phyloP scores from a whole-genome alignment of 2,888 invertebrate genomes.

The Panorpa germanica region DNA sequence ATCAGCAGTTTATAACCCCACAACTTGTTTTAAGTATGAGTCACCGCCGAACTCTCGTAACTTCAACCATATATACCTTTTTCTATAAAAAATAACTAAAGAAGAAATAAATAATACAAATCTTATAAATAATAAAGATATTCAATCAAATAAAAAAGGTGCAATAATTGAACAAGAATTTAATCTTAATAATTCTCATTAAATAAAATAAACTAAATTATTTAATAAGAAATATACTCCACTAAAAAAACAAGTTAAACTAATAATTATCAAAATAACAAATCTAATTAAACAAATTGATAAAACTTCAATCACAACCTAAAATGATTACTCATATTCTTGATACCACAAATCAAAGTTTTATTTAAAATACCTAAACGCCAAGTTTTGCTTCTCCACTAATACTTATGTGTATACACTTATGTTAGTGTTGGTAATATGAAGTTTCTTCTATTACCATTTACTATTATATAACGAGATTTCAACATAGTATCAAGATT shows the following conservation, averaged over 20 bases:
- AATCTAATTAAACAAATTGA: constrained; percentile 32
- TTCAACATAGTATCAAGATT: too few relatives aligned
- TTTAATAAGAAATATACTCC: constrained; percentile 27
- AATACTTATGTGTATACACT: too few relatives aligned
- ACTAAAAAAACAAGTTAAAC: constrained; percentile 21
- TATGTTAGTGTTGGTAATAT: too few relatives aligned
- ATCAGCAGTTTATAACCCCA: too few relatives aligned
- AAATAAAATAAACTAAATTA: constrained; percentile 28
- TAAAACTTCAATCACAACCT: constrained; percentile 27
- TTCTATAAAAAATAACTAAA: constrained; percentile 41
- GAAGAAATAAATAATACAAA: constrained; percentile 47
- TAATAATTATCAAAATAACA: constrained; percentile 28
- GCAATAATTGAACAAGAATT: constrained; percentile 28
- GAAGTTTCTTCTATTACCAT: too few relatives aligned
- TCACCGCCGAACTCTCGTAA: too few relatives aligned
- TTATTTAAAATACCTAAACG: constrained; percentile 46
- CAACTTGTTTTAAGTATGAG: too few relatives aligned
- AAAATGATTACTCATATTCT: constrained; percentile 33
- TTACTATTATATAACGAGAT: too few relatives aligned
- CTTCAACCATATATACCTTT: constrained; percentile 40
- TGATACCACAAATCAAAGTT: constrained; percentile 49
- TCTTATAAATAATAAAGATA: constrained; percentile 40
- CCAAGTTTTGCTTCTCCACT: too few relatives aligned
- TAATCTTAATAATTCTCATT: constrained; percentile 32
- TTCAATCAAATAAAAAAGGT: constrained; percentile 41